These are phyloP conservation scores for Hypomesus transpacificus DNA, from an alignment of 2,113 vertebrate species.

Conservation along the genomic window DNA sequence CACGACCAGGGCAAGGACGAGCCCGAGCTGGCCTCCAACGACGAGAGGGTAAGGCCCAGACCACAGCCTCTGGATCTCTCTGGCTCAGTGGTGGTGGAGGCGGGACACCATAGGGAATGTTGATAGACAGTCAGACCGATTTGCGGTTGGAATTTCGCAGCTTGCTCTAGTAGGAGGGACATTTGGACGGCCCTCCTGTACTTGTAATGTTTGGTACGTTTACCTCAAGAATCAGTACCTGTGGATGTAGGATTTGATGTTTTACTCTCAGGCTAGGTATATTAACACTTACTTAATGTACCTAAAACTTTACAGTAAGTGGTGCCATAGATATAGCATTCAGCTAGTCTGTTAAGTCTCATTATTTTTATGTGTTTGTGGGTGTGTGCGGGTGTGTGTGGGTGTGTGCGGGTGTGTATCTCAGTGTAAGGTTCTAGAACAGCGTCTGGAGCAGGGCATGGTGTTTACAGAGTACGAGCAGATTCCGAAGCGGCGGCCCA, in stretches of 20 bases:
- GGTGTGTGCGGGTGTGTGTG: conserved; percentile 2
- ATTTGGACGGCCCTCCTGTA: too few relatives aligned
- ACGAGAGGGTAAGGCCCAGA: conserved; percentile 80
- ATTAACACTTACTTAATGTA: too few relatives aligned
- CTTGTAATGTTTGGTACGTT: too few relatives aligned
- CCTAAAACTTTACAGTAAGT: too few relatives aligned
- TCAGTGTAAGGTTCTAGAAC: conserved; percentile 86
- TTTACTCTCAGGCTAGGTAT: too few relatives aligned
- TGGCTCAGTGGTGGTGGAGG: too few relatives aligned
- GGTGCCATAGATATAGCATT: neutral
- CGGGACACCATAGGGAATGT: too few relatives aligned
- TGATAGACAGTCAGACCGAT: neutral
- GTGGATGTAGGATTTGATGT: too few relatives aligned
- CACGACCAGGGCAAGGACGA: conserved; percentile 82
- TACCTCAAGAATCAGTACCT: too few relatives aligned
- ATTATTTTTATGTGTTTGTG: too few relatives aligned
- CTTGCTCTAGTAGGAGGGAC: too few relatives aligned
- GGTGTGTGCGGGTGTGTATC: conserved; percentile 5
- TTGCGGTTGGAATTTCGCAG: neutral
- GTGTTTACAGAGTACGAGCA: conserved; percentile 90
- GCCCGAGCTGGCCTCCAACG: conserved; percentile 81
- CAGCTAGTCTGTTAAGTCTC: neutral
- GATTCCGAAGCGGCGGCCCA: conserved; percentile 75
- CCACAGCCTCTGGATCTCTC: too few relatives aligned
- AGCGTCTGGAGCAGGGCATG: conserved; percentile 86